Base-by-base conservation (phyloP, 2,797 vertebrate genomes). In the Rhadinocentrus ornatus region DNA sequence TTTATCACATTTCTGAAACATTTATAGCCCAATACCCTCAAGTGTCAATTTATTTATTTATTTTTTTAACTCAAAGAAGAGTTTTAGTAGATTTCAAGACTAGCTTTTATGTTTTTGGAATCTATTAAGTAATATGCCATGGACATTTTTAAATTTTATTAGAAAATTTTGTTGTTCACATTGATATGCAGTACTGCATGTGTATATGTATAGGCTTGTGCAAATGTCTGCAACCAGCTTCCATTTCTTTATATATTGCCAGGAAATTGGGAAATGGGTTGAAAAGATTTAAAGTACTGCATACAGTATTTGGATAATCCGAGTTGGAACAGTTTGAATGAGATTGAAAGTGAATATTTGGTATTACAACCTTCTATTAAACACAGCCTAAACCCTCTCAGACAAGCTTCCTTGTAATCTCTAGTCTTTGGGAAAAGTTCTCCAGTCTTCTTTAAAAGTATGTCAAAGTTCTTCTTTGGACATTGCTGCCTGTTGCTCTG, bases 21-120 rank as follows among this genome's bases (percentile, higher is more conserved):
- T 91, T 89, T 86, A 80, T 71, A 68, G 70, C 26, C 37, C 66
- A 86, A 86, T 86, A 68, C 75, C 44, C 34, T 64, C 53, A 26
- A 75, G 64, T 85, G 80, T 77, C 71, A 67, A 75, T 86, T 77
- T 83, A 89, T 75, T 84, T 82, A 88, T 83, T 77, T 77, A 69
- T 58, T n/a, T 46, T 58, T 37, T 37, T 5, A 15, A 52, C 27
- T 26, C 62, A 64, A 74, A 80, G 44, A 57, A 57, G 72, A 60
- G 35, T 73, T 83, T 85, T 72, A 81, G 69, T 60, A 69, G 53
- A 84, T 82, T 50, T 73, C 68, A 70, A 67, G 44, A 66, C 46
- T 67, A 32, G 16, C 62, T 80, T 79, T 77, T 32, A 50, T 78
- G 62, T 67, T 46, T 64, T 22, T 63, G 35, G 16, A 62, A 71